Evolutionary conservation across 2,888 invertebrate genomes (phyloP), one percentile per base, ranked within the genome.

Genomic region (Scrobipalpa atriplicella): DNA sequence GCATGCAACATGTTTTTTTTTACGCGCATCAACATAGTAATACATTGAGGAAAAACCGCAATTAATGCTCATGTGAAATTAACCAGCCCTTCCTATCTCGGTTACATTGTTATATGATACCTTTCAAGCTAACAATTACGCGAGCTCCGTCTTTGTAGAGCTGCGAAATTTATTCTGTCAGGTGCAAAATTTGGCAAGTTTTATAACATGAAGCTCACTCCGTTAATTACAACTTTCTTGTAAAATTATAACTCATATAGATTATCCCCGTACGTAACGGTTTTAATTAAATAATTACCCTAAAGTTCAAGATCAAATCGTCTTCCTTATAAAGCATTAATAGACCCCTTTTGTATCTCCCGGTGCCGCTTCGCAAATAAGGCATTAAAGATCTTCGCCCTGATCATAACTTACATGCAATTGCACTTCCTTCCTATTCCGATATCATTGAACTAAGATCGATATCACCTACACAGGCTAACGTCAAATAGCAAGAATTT

Each of bases 401-500:
- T 29, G 67, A 71, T 73, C 65, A 69, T 77, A 77, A 82, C 80
- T 83, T 81, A 84, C 73, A 76, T 72, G 75, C 70, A 69, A 67
- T 78, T 80, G 82, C 82, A 87, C 86, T 90, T 90, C 89, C 89
- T 89, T 84, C 84, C 84, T 83, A 77, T 78, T 78, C 72, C 66
- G 68, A 68, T 68, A 68, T 66, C 68, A 68, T 66, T 68, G 68
- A 66, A 66, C 68, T 66, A 66, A 68, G 64, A 66, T 67, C 79
- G 86, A 86, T 89, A 90, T 90, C 91, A 85, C 81, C 84, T 83
- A 84, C 82, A 84, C 86, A 78, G 78, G 83, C 83, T 78, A 82
- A 89, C 89, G 90, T 92, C 92, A 90, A 92, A 91, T 89, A 85
- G 88, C 87, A 85, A 85, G 86, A 85, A 91, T 92, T 91, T 92